Base-by-base conservation (phyloP, 2,888 invertebrate genomes). In the Pachliopta kotzebuea region DNA sequence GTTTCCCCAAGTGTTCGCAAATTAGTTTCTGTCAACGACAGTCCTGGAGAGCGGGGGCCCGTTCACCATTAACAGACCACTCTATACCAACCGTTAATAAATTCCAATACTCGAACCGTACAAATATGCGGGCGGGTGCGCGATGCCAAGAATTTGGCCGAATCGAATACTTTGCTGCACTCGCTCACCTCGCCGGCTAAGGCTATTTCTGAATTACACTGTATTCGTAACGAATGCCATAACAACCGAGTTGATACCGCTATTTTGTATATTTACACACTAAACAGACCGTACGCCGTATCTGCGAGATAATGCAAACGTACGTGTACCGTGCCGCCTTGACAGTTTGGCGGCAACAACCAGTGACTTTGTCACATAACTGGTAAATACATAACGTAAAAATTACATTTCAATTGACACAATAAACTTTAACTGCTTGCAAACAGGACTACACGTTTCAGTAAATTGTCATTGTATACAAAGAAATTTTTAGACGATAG, bases 71-170 rank as follows among this genome's bases (percentile, higher is more conserved):
- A 55, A 58, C 65, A 18, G 23, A 60, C 64, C 52, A 62, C 68
- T 69, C 68, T 69, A 70, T 68, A 66, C 63, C 67, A 66, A 70
- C 71, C 73, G 74, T 74, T 76, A 71, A 73, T 74, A 66, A 74
- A 76, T 77, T 74, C 72, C 75, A 65, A 70, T 67, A 70, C 69
- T 71, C 74, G 72, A 74, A 75, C 72, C 71, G 74, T 74, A 72
- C 78, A 85, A 84, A 83, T 83, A 85, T 83, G 83, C 83, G 79
- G 78, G 73, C 79, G 72, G 72, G 75, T 74, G 72, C 67, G 77
- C 80, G 79, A 84, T 85, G 86, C 82, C 83, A 86, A 85, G 88
- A 87, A 89, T 90, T 88, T 84, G 79, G 83, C 80, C 77, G 81
- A 67, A 77, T 81, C 80, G 79, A 76, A 78, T 74, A 79, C 81